phyloP scores from a whole-genome alignment of 2,797 vertebrate species.

The Hylomyscus alleni region DNA sequence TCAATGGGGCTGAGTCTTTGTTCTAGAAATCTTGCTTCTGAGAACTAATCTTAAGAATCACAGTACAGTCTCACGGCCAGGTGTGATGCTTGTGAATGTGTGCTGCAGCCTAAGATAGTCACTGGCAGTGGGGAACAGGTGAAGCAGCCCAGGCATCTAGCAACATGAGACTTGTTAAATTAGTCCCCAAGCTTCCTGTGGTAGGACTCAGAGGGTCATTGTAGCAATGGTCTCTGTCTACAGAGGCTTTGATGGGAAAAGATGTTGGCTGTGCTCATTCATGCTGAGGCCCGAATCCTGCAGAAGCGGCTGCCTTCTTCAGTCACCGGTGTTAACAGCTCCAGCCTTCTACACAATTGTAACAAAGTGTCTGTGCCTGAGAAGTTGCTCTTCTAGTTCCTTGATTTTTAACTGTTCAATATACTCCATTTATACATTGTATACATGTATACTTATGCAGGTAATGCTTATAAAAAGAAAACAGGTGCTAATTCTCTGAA shows the following conservation, averaged over 20 bases:
- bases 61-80: not conserved
- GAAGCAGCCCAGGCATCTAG: not conserved
- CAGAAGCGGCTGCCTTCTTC: not conserved
- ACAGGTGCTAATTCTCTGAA: not conserved
- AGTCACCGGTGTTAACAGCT: fast-evolving
- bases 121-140: not conserved
- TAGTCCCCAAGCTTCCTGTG: not conserved
- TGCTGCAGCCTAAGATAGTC: not conserved
- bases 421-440: not conserved
- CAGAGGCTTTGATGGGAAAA: not conserved
- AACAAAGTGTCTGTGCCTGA: not conserved
- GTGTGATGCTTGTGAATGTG: fast-evolving
- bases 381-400: not conserved
- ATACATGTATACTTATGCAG: not conserved
- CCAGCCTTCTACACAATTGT: not conserved
- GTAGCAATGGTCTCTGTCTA: fast-evolving
- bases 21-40: not conserved
- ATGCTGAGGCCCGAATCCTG: not conserved
- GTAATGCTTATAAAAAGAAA: not conserved
- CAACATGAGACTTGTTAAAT: not conserved
- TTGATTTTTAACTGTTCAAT: not conserved
- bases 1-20: not conserved
- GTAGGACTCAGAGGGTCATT: not conserved
- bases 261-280: fast-evolving
- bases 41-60: not conserved